Evolutionary conservation across 2,797 vertebrate genomes (phyloP).

Genomic region (Menidia menidia): DNA sequence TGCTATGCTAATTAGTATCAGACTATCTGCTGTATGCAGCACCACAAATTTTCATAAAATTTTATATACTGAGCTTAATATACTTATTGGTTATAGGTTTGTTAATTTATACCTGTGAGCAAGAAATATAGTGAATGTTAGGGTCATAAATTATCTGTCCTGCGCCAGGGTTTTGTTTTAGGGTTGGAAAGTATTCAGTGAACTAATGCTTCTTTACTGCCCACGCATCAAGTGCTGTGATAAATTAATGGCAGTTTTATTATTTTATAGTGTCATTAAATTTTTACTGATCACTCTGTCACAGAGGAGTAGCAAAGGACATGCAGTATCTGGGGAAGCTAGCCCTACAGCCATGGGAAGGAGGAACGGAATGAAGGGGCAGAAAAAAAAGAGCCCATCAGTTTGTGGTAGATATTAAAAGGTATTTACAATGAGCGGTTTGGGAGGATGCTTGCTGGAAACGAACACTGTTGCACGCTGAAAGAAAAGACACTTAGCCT

Average conservation of each 20-base stretch:
- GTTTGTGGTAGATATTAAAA: slow-evolving; percentile 47
- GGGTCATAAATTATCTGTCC: slow-evolving; percentile 90
- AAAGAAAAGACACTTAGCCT: slow-evolving; percentile 29
- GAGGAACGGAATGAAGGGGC: slow-evolving; percentile 15
- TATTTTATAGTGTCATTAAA: slow-evolving; percentile 99
- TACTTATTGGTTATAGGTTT: slow-evolving; percentile 98
- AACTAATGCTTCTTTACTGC: slow-evolving; percentile 97
- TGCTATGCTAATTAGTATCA: slow-evolving; percentile 75
- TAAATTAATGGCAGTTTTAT: slow-evolving; percentile 99
- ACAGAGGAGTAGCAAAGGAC: slow-evolving; percentile 94
- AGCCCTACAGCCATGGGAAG: slow-evolving; percentile 71
- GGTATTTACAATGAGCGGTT: slow-evolving; percentile 39
- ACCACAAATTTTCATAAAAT: slow-evolving; percentile 94
- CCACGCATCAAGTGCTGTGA: slow-evolving; percentile 93
- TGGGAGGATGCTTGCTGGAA: slow-evolving; percentile 21
- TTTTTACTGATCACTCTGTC: slow-evolving; percentile 99
- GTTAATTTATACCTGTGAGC: slow-evolving; percentile 91
- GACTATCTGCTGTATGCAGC: slow-evolving; percentile 83
- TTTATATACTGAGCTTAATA: slow-evolving; percentile 99
- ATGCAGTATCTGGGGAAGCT: slow-evolving; percentile 88
- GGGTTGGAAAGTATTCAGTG: slow-evolving; percentile 91
- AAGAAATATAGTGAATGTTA: slow-evolving; percentile 93
- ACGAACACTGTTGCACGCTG: slow-evolving; percentile 9
- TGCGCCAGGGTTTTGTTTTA: slow-evolving; percentile 93
- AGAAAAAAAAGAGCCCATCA: slow-evolving; percentile 30